A percentile compares a stretch with the other conserved stretches of the same genome.
Conservation (phyloP, 2,797 vertebrate species). For the Danio albolineatus region DNA sequence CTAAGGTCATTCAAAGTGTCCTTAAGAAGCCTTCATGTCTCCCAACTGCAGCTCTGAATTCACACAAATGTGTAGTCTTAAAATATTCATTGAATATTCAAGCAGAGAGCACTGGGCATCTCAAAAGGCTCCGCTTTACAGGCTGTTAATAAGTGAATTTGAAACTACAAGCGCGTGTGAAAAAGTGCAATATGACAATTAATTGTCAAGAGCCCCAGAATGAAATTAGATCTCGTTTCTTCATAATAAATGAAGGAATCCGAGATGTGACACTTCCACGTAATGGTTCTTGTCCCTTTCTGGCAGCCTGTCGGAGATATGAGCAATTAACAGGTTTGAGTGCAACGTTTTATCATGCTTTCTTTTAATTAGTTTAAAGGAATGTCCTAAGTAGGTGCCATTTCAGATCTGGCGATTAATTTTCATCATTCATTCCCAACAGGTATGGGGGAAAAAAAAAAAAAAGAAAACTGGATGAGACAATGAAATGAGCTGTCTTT, state of each 20-base stretch:
- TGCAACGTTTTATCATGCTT: constrained; percentile 58
- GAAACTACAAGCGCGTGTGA: constrained; percentile 26
- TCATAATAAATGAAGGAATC: constrained; percentile 34
- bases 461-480: constrained; percentile 34
- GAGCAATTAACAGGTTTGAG: constrained; percentile 63
- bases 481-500: constrained; percentile 2
- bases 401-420: constrained; percentile 42
- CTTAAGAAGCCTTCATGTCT: constrained; percentile 17
- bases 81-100: constrained; percentile 28
- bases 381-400: constrained; percentile 39
- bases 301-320: constrained; percentile 52
- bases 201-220: constrained; percentile 54
- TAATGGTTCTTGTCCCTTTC: constrained; percentile 20
- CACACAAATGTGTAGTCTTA: constrained; percentile 4
- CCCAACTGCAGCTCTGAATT: background rate
- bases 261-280: constrained; percentile 41
- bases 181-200: constrained; percentile 54
- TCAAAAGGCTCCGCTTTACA: constrained; percentile 12
- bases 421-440: constrained; percentile 42
- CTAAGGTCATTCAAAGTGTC: constrained; percentile 19
- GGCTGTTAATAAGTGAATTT: constrained; percentile 35
- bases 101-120: background rate
- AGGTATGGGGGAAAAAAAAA: constrained; percentile 8
- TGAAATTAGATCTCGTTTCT: constrained; percentile 25
- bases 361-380: constrained; percentile 60